Base-by-base conservation (phyloP, 2,888 invertebrate genomes). In the Agonum fuliginosum region DNA sequence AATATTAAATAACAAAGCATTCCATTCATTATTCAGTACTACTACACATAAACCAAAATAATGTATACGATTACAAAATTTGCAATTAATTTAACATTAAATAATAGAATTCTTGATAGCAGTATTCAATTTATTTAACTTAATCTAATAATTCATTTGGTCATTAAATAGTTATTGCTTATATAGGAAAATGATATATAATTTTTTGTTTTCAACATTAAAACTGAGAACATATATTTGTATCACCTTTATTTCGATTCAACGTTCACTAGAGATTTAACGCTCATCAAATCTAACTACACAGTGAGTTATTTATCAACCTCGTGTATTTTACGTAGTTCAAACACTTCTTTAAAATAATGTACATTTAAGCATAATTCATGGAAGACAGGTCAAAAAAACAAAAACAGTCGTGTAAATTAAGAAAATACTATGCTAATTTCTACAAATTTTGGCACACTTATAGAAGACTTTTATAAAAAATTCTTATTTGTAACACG, bases 401-500 rank as follows among this genome's bases (percentile, higher is more conserved):
- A 48, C 27, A 67, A 75, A 74, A 67, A 34, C 12, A 72, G 27
- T 65, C 37, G 41, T 73, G 37, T 43, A 58, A 58, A 73, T 51
- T 37, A 58, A 73, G 19, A 27, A 34, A n/a, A 67, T 54, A 20
- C 27, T 67, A 67, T 19, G 67, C 65, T 62, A 46, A 62, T 48
- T 37, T 51, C 76, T 77, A 77, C 24, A 58, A 77, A 69, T 77
- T 76, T 77, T 77, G 77, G 77, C 77, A 77, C 77, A 77, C 54
- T 24, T 43, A 69, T 70, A 75, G 75, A 75, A 75, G 75, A 75
- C 75, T 48, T 54, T 73, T 67, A 51, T 67, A 51, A 75, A 74
- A 75, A 75, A 62, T 37, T 67, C 67, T 75, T 75, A 74, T 27
- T 65, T 27, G 43, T 74, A 65, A 74, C 65, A 74, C 46, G 65